These are phyloP conservation scores for Trichonephila clavata DNA, from an alignment of 1,140 invertebrate species.

Conservation along the genomic window DNA sequence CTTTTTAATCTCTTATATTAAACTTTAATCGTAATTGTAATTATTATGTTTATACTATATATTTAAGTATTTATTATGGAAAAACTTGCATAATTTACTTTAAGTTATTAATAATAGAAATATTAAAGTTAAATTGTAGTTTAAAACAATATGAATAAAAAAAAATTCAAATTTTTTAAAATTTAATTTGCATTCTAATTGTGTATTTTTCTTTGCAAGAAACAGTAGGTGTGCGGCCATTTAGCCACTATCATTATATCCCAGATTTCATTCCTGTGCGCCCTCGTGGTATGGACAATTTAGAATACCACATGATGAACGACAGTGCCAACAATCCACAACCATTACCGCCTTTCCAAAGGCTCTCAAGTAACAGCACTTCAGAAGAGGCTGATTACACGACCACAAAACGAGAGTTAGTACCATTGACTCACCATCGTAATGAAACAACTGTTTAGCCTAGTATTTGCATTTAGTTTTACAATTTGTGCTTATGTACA, in stretches of 20 bases:
- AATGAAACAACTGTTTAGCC: constrained; percentile 79
- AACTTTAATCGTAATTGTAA: too few relatives aligned
- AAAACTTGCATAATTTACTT: too few relatives aligned
- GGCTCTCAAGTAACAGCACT: constrained; percentile 55
- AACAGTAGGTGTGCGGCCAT: constrained; percentile 68
- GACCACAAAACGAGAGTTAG: constrained; percentile 89
- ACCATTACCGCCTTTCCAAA: constrained; percentile 46
- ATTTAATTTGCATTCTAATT: too few relatives aligned
- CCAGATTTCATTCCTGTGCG: constrained; percentile 78
- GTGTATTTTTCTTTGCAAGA: constrained; percentile 42
- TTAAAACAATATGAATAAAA: too few relatives aligned
- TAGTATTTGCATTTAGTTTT: constrained; percentile 2
- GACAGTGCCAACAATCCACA: constrained; percentile 70
- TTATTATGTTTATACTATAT: too few relatives aligned
- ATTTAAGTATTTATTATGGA: too few relatives aligned
- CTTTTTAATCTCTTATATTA: too few relatives aligned
- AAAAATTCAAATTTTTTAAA: too few relatives aligned
- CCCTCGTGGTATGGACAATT: constrained; percentile 91
- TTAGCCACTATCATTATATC: constrained; percentile 78
- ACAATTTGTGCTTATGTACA: neutral
- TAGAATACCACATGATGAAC: constrained; percentile 92
- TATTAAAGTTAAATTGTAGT: too few relatives aligned
- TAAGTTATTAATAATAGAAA: too few relatives aligned
- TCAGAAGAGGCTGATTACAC: constrained; percentile 85
- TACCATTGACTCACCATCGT: constrained; percentile 84